Base-by-base conservation (phyloP, 2,888 invertebrate species). In the Scaptodrosophila latifasciaeformis region DNA sequence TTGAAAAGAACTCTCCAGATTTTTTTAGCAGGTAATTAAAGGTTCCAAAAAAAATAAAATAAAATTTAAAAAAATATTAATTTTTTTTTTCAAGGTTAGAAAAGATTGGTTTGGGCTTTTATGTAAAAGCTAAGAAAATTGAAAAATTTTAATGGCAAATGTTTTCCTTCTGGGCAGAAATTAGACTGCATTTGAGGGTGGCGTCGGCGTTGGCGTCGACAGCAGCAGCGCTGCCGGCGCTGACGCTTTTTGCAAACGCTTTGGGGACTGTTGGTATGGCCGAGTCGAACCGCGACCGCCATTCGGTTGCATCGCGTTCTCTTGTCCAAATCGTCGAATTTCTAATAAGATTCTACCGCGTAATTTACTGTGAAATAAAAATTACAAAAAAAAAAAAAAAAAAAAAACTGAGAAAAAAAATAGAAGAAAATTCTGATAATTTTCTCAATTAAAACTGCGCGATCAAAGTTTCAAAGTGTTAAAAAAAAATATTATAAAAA, bases 261-360 rank as follows among this genome's bases (percentile, higher is more conserved):
- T 48, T 51, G 21, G 34, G 43, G 47, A 55, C 78, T 59, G 62
- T 40, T 37, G 7, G 37, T 60, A 55, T 47, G 49, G 34, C 57
- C 55, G 63, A 49, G 65, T 59, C 54, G 55, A 44, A 59, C 59
- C 62, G 52, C 62, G 60, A 66, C 67, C 82, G 80, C 81, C 83
- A 82, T 81, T 83, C 83, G 70, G 69, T 82, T 68, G 62, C 70
- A 70, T 70, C 72, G 76, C 78, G 82, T 82, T 78, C 81, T 69
- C 82, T 66, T 65, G 81, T 67, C 67, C 54, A 72, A 80, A 70
- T 60, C 77, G 77, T 70, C 58, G 64, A 54, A 52, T 45, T 29
- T 49, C 39, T 37, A 13, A n/a, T n/a, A n/a, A n/a, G n/a, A n/a
- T n/a, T n/a, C n/a, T n/a, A n/a, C n/a, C n/a, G n/a, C n/a, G n/a